Evolutionary conservation across 2,113 vertebrate species (phyloP).

Genomic region (Silurus asotus): DNA sequence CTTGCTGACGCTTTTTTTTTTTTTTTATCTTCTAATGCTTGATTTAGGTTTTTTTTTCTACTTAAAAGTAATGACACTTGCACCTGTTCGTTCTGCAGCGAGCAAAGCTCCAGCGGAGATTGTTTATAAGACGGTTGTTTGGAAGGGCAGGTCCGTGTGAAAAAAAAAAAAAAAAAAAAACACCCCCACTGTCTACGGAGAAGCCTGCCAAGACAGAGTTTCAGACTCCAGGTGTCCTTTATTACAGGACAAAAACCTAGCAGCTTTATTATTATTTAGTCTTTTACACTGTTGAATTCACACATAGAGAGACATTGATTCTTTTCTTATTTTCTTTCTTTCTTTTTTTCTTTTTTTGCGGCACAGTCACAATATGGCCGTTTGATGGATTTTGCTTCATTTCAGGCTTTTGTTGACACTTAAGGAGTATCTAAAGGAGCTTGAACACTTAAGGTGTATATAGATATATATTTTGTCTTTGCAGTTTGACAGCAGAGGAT

Average conservation of each 20-base stretch:
- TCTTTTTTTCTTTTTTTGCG: not conserved
- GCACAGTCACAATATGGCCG: not conserved
- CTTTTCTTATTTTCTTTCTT: no score
- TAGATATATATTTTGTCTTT: no score
- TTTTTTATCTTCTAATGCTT: not conserved
- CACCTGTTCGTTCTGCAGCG: slow-evolving; percentile 21
- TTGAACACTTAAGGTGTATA: no score
- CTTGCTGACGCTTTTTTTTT: not conserved
- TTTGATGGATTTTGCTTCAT: not conserved
- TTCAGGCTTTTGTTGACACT: not conserved
- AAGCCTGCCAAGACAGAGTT: not conserved
- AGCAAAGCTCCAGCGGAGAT: slow-evolving; percentile 34
- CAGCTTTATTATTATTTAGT: slow-evolving; percentile 10
- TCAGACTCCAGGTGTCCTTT: not conserved
- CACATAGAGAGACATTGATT: not conserved
- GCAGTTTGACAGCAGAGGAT: no score
- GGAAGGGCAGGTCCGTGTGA: not conserved
- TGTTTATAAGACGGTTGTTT: slow-evolving; percentile 33
- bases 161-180: not conserved
- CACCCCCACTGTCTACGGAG: not conserved
- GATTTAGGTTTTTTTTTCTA: not conserved
- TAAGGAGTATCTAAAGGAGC: no score
- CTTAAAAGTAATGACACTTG: not conserved
- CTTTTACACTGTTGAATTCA: not conserved
- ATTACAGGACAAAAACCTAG: not conserved